Base-by-base conservation (phyloP, 2,888 invertebrate genomes). In the Xanthia icteritia region DNA sequence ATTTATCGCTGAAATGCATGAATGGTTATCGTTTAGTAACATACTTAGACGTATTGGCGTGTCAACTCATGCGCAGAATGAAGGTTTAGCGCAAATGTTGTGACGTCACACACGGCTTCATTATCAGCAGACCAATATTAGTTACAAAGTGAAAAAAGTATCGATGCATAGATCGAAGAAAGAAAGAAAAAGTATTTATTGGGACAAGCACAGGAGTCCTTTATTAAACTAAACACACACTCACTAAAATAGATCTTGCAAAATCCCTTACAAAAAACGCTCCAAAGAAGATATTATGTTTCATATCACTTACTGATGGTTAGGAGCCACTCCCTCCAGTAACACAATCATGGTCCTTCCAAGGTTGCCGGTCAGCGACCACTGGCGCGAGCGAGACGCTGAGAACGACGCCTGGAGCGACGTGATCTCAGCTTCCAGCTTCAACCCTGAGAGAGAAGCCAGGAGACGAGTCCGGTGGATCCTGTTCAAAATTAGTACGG, bases 401-500 rank as follows among this genome's bases (percentile, higher is more conserved):
- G 99, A 99, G 56, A 99, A 97, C 88, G 99, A 99, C n/a, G 98
- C 98, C 92, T 99, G 99, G 17, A 99, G 97, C 77, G 98, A 98
- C 27, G 98, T 98, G 76, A 99, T 98, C 96, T 99, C 99, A 0
- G 99, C 99, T 94, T 99, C 99, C 82, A 99, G 96, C 95, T 99
- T 99, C 69, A 99, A 96, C 0, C 99, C 99, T 89, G 99, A 99
- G 2, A 99, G 96, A 0, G 99, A 99, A 0, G 99, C 99, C 81
- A 99, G 96, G 15, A 99, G 95, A 13, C 98, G 97, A 0, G 99
- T 99, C 83, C 98, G 97, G 89, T 98, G 98, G 86, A 99, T 98
- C 91, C 98, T 61, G 36, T 11, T 5, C 6, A 31, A 27, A 58
- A 15, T 27, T 27, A 27, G 6, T 15, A n/a, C 56, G 56, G 15